phyloP scores from a whole-genome alignment of 2,797 vertebrate genomes.

The Pogonophryne albipinna region DNA sequence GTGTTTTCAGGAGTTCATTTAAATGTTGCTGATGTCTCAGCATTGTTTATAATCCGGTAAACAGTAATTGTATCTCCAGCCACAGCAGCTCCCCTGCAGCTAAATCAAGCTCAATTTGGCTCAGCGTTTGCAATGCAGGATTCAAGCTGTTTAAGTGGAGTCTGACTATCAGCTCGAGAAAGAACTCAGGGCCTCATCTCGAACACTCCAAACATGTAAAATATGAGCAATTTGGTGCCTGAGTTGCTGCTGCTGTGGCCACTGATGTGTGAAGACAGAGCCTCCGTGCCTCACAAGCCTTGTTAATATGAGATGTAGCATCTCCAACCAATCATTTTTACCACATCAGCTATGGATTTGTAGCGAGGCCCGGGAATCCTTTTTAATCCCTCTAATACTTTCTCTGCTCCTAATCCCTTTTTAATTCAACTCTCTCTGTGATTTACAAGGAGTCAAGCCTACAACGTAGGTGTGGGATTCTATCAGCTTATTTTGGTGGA shows the following conservation, averaged over 20 bases:
- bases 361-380: constrained; percentile 48
- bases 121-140: constrained; percentile 11
- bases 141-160: constrained; percentile 46
- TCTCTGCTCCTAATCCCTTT: constrained; percentile 69
- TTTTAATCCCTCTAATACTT: constrained; percentile 71
- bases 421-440: constrained; percentile 69
- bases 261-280: constrained; percentile 51
- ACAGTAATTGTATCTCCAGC: constrained; percentile 20
- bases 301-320: constrained; percentile 57
- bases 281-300: constrained; percentile 32
- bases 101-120: constrained; percentile 48
- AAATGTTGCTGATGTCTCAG: constrained; percentile 24
- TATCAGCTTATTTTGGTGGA: constrained; percentile 46
- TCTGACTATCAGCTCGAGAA: constrained; percentile 27
- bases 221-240: constrained; percentile 47
- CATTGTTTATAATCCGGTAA: constrained; percentile 45
- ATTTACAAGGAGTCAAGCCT: constrained; percentile 57
- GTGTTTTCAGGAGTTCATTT: constrained; percentile 14
- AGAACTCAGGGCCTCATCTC: constrained; percentile 21
- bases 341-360: constrained; percentile 67
- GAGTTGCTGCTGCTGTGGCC: constrained; percentile 33
- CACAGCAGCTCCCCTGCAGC: constrained; percentile 32
- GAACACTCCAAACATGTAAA: constrained; percentile 51
- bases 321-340: constrained; percentile 60
- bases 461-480: constrained; percentile 43